Base-by-base conservation (phyloP, 1,140 invertebrate genomes). In the Conus ventricosus region DNA sequence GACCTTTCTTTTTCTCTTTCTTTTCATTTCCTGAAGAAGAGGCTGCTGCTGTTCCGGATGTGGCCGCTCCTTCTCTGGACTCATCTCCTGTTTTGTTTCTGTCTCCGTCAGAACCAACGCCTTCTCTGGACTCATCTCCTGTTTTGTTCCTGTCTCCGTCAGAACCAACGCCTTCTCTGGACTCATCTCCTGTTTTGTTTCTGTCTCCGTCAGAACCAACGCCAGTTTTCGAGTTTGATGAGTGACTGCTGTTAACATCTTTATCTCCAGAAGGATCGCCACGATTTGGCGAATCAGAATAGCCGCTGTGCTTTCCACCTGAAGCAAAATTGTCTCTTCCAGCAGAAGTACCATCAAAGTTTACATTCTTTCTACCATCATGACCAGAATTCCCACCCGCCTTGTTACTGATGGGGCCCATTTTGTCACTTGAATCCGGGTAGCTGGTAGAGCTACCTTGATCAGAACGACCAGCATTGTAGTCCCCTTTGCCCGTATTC, bases 1-100 rank as follows among this genome's bases (percentile, higher is more conserved):
- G 39, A 8, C 76, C 76, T 78, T 51, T 78, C 25, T 78, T 78
- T 17, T 27, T 78, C 76, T 78, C 76, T 39, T 78, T 78, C 76
- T 78, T 78, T 27, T 78, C 25, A 10, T 51, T 78, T n/a, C 39
- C 39, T 78, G n/a, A 13, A 1, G 67, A 23, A 25, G 0, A 20
- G 13, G 67, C 67, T 27, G 76, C 39, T 7, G 76, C 25, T 78
- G n/a, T 78, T 25, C 71, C 71, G 8, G 71, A 13, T 20, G 71
- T 23, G 23, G n/a, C 71, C 17, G n/a, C 71, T 20, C 39, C 39
- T 39, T 20, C 60, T 11, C 60, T 63, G 2, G 67, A 11, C 11
- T 71, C 67, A 71, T 11, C 15, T 23, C 67, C 67, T 17, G 17
- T 7, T 17, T 20, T 23, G 67, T 71, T 71, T 71, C 20, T 20